phyloP scores from a whole-genome alignment of 2,888 invertebrate genomes.

The Drosophila atripex region DNA sequence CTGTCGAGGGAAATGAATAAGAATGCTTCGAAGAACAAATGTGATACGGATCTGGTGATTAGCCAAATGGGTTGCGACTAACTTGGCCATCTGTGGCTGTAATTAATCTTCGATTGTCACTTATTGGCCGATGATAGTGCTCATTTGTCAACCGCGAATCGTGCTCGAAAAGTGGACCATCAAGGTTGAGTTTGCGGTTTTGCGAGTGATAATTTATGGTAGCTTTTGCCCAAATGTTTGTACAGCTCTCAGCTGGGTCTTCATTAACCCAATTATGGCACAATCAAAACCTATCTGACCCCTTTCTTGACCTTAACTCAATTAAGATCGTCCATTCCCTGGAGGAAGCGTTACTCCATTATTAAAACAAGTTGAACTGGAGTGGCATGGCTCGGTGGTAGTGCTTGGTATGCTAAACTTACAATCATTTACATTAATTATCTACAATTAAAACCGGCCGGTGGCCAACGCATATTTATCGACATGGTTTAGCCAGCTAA shows the following conservation, averaged over 20 bases:
- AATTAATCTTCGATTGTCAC: constrained; percentile 22
- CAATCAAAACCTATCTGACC: constrained; percentile 31
- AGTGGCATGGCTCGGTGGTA: constrained; percentile 15
- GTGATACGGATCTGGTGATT: constrained; percentile 14
- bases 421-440: constrained; percentile 62
- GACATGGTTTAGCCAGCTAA: constrained; percentile 38
- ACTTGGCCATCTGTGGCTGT: constrained; percentile 1
- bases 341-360: constrained; percentile 43
- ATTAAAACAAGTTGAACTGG: constrained; percentile 45
- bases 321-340: constrained; percentile 19
- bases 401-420: constrained; percentile 19
- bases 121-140: constrained; percentile 16
- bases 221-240: constrained; percentile 42
- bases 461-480: constrained; percentile 30
- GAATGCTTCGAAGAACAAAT: constrained; percentile 26
- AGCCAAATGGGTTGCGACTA: background rate
- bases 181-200: constrained; percentile 53
- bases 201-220: constrained; percentile 24
- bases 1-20: background rate
- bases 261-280: constrained; percentile 34
- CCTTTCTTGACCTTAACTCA: constrained; percentile 27
- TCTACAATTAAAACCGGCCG: constrained; percentile 41
- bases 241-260: constrained; percentile 23
- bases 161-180: constrained; percentile 18
- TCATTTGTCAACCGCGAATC: constrained; percentile 24